Conservation (phyloP, 2,797 vertebrate species). For the Gallinago solitaria region DNA sequence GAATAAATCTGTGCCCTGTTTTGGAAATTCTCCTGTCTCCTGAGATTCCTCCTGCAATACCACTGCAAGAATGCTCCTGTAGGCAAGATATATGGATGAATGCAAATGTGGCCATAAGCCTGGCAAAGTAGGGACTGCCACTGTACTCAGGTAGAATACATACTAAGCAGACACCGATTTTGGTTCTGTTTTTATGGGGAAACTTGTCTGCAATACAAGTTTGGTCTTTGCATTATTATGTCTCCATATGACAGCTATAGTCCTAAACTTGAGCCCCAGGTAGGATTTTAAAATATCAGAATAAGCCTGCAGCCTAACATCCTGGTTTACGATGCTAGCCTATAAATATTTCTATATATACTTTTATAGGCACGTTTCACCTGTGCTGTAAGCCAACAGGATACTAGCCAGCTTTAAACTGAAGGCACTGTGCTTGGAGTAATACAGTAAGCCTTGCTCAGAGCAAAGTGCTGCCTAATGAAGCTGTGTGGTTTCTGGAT, state of each 20-base stretch:
- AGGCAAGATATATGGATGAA: background rate
- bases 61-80: background rate
- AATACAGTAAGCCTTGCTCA: background rate
- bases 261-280: background rate
- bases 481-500: background rate
- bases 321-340: background rate
- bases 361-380: background rate
- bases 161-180: background rate
- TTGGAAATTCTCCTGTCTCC: background rate
- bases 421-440: background rate
- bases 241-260: background rate
- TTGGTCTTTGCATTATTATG: background rate
- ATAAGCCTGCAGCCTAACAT: background rate
- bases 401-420: background rate
- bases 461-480: background rate
- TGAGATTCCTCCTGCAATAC: background rate
- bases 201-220: background rate
- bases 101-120: background rate
- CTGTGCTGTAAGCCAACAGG: background rate
- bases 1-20: background rate
- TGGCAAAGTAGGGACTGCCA: background rate
- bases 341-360: background rate
- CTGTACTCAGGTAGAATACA: background rate
- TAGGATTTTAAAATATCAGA: background rate
- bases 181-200: background rate